These are phyloP conservation scores for Drosophila rufa DNA, from an alignment of 1,140 invertebrate genomes.

Conservation along the genomic window DNA sequence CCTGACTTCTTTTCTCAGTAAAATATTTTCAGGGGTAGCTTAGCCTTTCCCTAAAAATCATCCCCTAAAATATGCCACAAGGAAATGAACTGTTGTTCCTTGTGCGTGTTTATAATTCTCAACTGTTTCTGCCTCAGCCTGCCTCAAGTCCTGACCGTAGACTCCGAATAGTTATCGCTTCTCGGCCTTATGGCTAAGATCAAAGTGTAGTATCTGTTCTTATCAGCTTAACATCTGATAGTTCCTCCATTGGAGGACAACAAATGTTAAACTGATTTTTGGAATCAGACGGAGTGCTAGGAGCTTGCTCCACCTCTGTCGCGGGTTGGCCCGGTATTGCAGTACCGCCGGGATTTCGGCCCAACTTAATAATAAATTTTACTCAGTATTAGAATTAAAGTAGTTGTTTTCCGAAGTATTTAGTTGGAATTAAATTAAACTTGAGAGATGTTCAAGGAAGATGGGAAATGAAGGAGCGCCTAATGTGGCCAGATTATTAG, in stretches of 20 bases:
- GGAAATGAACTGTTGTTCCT: background rate
- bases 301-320: conserved; percentile 65
- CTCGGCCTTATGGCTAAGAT: conserved; percentile 86
- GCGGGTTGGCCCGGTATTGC: conserved; percentile 85
- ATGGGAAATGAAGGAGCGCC: too few relatives aligned
- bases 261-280: conserved; percentile 69
- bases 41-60: background rate
- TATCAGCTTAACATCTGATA: conserved; percentile 90
- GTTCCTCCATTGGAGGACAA: conserved; percentile 87
- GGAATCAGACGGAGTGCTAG: conserved; percentile 46
- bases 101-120: background rate
- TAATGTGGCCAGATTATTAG: too few relatives aligned
- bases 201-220: conserved; percentile 88
- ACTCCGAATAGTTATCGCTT: conserved; percentile 68
- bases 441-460: too few relatives aligned
- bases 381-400: too few relatives aligned
- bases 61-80: background rate
- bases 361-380: conserved; percentile 48
- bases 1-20: background rate
- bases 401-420: background rate
- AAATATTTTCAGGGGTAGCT: background rate
- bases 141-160: background rate
- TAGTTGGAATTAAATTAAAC: background rate
- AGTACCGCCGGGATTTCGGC: conserved; percentile 85
- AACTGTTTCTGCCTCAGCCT: background rate